Evolutionary conservation across 2,888 invertebrate genomes (phyloP), one percentile per base, ranked within the genome.

Genomic region (Drosophila demipolita): DNA sequence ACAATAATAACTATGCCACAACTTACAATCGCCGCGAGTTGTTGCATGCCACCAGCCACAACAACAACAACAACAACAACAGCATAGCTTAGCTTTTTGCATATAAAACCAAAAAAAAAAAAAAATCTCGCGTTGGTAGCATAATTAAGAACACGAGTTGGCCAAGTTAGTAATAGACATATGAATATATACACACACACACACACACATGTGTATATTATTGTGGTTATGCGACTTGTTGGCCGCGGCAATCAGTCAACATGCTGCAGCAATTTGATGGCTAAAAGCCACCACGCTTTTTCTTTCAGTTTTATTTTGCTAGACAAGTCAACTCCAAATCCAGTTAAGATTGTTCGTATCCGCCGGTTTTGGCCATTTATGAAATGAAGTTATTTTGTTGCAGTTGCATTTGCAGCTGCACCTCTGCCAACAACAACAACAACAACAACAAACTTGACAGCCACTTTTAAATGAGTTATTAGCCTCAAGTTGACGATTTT

Each of bases 321-420:
- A 65, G 78, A 59, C 79, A 68, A 78, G 73, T 60, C 73, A 48
- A 38, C 63, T 68, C 49, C 36, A 36, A 60, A 57, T 66, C 33
- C 50, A 67, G 42, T 50, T 35, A 59, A 62, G 62, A 66, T 55
- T 49, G 52, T 23, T n/a, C 52, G 45, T 9, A 49, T 54, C 60
- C 50, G 75, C 57, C 80, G 68, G 68, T 76, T 60, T 73, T 91
- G 80, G 90, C 90, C 91, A 92, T 91, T 92, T 91, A 87, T 91
- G 86, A 92, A 91, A 91, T 91, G 87, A 91, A 91, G 92, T 92
- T 91, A 91, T 91, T 91, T 91, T 88, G 88, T 42, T 55, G 75
- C 75, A 72, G 50, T 61, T 73, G 73, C 82, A 75, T 73, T 64
- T 74, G 74, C 78, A 57, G 68, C 70, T 54, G 67, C 45, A 45